These are phyloP conservation scores for Nothura maculosa DNA, from an alignment of 2,797 vertebrate species.

Conservation along the genomic window DNA sequence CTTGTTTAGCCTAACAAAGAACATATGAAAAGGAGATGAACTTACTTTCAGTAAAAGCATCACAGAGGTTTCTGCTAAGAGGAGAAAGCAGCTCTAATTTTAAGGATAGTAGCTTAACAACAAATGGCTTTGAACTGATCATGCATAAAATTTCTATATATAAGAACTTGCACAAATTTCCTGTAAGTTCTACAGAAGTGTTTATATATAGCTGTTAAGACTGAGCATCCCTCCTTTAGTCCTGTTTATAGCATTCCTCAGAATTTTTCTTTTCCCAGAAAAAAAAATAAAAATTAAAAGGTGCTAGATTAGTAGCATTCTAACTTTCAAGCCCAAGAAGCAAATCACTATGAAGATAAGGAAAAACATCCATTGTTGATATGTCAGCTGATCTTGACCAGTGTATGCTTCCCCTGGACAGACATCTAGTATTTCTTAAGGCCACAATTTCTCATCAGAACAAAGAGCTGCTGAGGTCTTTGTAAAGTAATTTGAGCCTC, in stretches of 20 bases:
- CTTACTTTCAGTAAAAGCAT: not conserved
- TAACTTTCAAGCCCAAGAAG: not conserved
- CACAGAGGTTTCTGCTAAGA: not conserved
- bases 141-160: not conserved
- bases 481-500: not conserved
- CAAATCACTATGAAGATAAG: not conserved
- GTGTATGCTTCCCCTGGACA: not conserved
- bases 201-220: not conserved
- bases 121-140: not conserved
- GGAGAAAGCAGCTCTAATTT: not conserved
- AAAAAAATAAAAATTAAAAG: not conserved
- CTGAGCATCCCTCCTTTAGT: not conserved
- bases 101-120: not conserved
- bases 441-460: not conserved
- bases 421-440: not conserved
- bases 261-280: not conserved
- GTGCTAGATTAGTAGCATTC: not conserved
- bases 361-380: not conserved
- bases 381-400: not conserved
- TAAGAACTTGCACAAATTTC: no score
- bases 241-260: not conserved
- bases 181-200: not conserved
- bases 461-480: not conserved
- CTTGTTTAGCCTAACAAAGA: not conserved
- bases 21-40: not conserved